Evolutionary conservation across 2,888 invertebrate genomes (phyloP), one percentile per base, ranked within the genome.

Genomic region (Zaprionus lineosus): DNA sequence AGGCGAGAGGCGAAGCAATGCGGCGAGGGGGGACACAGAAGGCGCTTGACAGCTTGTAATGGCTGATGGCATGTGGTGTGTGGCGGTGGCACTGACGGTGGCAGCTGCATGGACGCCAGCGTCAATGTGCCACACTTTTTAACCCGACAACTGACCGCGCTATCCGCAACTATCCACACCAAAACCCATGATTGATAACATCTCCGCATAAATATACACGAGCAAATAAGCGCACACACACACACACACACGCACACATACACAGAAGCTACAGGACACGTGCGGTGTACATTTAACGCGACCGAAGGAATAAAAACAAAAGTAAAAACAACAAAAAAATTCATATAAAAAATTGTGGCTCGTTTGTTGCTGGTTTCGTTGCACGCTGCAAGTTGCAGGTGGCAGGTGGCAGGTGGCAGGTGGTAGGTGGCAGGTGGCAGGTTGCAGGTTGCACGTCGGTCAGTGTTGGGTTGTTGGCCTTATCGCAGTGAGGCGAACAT

Each of bases 121-220:
- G 47, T 48, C 43, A 60, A 41, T 52, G 60, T 74, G 83, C 71
- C 62, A 75, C 66, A 60, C 26, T 73, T 61, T 71, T 60, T 63
- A 63, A 68, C 37, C 61, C 68, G 31, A 58, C 65, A 61, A 65
- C 71, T 74, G 76, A 85, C 86, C 86, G 43, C 77, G 57, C 57
- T 74, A 74, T 81, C 85, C 85, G 48, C 84, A 85, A 61, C 81
- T 83, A 81, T 84, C 68, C 84, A 79, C 74, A 76, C 74, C 84
- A 66, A 71, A 79, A 83, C 60, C 84, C 81, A 74, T 81, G 86
- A 81, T 81, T 85, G 81, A 81, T 81, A 81, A 85, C 77, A 84
- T 85, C 77, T 74, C 66, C 67, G 63, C 76, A 58, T 58, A 61
- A 74, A 52, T 56, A 43, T 40, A 19, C 48, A 56, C 31, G n/a